Conservation (phyloP, 2,113 vertebrate genomes). For the Electrona antarctica region DNA sequence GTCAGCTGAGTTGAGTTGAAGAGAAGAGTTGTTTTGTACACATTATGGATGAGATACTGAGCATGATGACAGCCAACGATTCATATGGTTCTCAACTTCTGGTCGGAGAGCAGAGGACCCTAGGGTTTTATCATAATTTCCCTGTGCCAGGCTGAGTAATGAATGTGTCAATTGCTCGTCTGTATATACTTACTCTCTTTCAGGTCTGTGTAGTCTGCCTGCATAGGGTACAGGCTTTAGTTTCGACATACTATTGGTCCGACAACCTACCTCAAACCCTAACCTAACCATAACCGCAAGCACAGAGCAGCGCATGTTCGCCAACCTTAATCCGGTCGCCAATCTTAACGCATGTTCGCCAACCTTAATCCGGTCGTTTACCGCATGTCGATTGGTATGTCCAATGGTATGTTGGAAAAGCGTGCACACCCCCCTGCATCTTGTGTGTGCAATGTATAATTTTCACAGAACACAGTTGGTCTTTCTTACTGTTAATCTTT, state of each 20-base stretch:
- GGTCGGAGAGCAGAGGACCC: conserved; percentile 49
- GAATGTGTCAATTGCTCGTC: too few relatives aligned
- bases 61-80: conserved; percentile 60
- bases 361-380: too few relatives aligned
- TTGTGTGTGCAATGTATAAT: conserved; percentile 45
- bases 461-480: conserved; percentile 44
- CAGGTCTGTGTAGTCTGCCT: conserved; percentile 54
- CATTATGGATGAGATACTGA: conserved; percentile 27
- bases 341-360: too few relatives aligned
- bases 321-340: too few relatives aligned
- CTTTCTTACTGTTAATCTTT: conserved; percentile 55
- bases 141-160: conserved; percentile 61
- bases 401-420: neutral
- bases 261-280: too few relatives aligned
- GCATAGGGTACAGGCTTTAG: conserved; percentile 33
- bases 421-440: conserved; percentile 27
- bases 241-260: conserved; percentile 15
- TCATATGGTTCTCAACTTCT: conserved; percentile 49
- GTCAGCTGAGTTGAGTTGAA: conserved; percentile 36
- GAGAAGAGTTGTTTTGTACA: conserved; percentile 33
- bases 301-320: too few relatives aligned
- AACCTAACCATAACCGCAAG: too few relatives aligned
- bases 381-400: too few relatives aligned
- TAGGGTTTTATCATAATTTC: conserved; percentile 46
- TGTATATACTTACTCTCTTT: too few relatives aligned